Base-by-base conservation (phyloP, 2,113 vertebrate species). In the Leiothrix lutea region DNA sequence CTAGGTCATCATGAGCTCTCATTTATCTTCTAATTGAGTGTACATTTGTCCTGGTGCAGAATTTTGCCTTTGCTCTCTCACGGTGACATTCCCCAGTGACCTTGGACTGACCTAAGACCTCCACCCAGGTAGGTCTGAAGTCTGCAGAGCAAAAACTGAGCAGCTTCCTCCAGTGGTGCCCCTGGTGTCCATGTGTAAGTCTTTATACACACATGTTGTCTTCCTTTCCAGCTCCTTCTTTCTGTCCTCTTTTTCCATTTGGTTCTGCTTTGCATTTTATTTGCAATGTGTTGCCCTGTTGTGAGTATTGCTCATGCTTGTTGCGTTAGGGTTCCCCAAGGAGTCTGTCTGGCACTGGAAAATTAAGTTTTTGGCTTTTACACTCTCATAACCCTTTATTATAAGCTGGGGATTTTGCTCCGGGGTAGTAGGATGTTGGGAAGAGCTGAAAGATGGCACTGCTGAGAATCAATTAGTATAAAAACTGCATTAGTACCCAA, bases 221-320 rank as follows among this genome's bases (percentile, higher is more conserved):
- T 70, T 84, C 86, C 57, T 74, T 92, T 92, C 40, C 62, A 86
- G 51, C n/a, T 79, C 28, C n/a, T 82, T 82, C 70, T 80, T 36
- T 73, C 81, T 74, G 54, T 89, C 78, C 70, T 79, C 48, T 82
- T 95, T 96, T 91, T 92, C 92, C 85, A 60, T 91, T 95, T 91
- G 86, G 67, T 96, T 96, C 80, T 94, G 90, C 79, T 96, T 95
- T 95, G 72, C 25, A 12, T 96, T 96, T 92, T 71, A 74, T 93
- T 96, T 86, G 61, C 69, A 74, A 31, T 81, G 33, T 81, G 75
- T 84, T 96, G 51, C 82, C 67, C 51, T 88, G 92, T 95, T 96
- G 79, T 90, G 67, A 94, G 67, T 53, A 93, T 96, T 96, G 93
- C 92, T 96, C 90, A 94, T 96, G 48, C 85, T 83, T 88, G 69